Percentiles rank a stretch among this genome's conserved stretches.
phyloP scores from a whole-genome alignment of 1,140 invertebrate species.

The Elysia chlorotica region DNA sequence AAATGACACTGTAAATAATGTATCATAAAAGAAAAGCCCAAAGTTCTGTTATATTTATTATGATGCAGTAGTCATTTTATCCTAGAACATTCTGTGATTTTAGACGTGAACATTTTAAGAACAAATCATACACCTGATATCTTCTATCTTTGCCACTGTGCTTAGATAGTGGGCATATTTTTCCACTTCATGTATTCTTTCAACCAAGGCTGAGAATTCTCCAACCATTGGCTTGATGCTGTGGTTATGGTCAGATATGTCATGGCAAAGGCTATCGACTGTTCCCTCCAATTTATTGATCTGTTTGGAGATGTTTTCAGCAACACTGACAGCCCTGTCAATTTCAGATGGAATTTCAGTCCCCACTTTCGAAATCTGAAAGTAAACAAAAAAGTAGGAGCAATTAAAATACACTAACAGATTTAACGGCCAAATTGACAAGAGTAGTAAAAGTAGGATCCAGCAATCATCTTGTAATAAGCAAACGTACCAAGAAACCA shows the following conservation, averaged over 20 bases:
- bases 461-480: background rate
- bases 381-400: slow-evolving; percentile 34
- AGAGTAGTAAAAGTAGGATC: background rate
- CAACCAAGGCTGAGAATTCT: slow-evolving; percentile 64
- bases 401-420: too few relatives aligned
- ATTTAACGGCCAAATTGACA: slow-evolving; percentile 1
- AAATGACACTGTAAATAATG: background rate
- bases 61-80: too few relatives aligned
- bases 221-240: slow-evolving; percentile 63
- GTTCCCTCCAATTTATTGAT: slow-evolving; percentile 64
- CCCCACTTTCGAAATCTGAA: slow-evolving; percentile 69
- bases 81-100: too few relatives aligned
- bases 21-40: background rate
- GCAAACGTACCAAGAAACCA: background rate
- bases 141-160: slow-evolving; percentile 70
- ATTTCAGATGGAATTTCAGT: slow-evolving; percentile 68
- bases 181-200: slow-evolving; percentile 70
- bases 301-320: slow-evolving; percentile 64
- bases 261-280: slow-evolving; percentile 61
- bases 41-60: too few relatives aligned
- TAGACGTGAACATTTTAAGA: background rate
- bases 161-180: slow-evolving; percentile 69
- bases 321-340: slow-evolving; percentile 66
- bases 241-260: slow-evolving; percentile 62
- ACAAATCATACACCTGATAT: slow-evolving; percentile 65